Base-by-base conservation (phyloP, 2,797 vertebrate species). In the Setipinna tenuifilis region DNA sequence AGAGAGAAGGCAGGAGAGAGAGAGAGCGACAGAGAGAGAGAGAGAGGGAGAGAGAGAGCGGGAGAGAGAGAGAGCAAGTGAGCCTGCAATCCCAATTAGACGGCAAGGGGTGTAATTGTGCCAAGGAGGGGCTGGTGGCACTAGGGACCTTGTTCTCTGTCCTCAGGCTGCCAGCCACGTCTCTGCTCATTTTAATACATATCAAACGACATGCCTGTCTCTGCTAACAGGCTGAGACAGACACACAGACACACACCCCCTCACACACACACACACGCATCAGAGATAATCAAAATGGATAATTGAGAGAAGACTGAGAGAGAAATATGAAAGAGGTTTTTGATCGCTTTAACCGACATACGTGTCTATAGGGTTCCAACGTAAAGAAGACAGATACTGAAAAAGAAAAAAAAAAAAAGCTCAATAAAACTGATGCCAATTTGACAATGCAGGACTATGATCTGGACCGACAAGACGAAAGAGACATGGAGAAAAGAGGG, bases 11-110 rank as follows among this genome's bases (percentile, higher is more conserved):
- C 12, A 71, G 12, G 25, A 71, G 68, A 78, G 16, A 78, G 71
- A 21, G 71, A 21, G 31, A 12, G 35, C 41, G 71, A 41, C 16
- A 68, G 62, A 31, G 62, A 68, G 62, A 31, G 25, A 68, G 62
- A 44, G 35, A 11, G 71, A 78, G 71, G 16, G 1, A 31, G 62
- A 68, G 25, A 16, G 62, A 68, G 25, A 31, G 23, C 28, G 11
- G 16, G 10, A 31, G 62, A 16, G 62, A 71, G 25, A 31, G 28
- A 2, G 65, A 78, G 71, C 44, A 17, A 44, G 71, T 44, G 71
- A 92, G 90, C 93, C 91, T 91, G 91, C 93, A 94, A 95, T 95
- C 92, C 93, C 95, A 95, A 96, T 96, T 96, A 96, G 95, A 95
- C 94, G 93, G 93, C 91, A 94, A 93, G 92, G 95, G 93, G 94